Base-by-base conservation (phyloP, 2,797 vertebrate species). In the Poecilia velifera region DNA sequence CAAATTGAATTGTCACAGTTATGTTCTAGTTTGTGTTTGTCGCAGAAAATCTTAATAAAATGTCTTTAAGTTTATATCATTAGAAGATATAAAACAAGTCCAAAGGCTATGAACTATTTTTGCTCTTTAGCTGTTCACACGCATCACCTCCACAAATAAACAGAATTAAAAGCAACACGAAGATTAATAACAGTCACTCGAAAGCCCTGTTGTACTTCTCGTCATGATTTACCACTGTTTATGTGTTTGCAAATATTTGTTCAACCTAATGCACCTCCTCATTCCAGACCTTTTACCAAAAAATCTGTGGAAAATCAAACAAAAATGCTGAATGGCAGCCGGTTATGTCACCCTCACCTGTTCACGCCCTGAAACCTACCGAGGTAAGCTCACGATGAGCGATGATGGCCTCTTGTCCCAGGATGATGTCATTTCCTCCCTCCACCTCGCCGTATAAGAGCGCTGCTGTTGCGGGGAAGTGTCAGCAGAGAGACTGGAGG, bases 381-480 rank as follows among this genome's bases (percentile, higher is more conserved):
- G 16, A 20, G 31, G 31, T 28, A 70, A 72, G 75, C 18, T 0
- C 39, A n/a, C 73, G 85, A 92, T 84, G 85, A 86, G 64, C 47
- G 20, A 0, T 0, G 53, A 62, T 28, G 3, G 41, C 68, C 0
- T 22, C 82, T 57, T 22, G 14, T 34, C 51, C 47, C 41, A 25
- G 34, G 81, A 74, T 96, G 94, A 96, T 82, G 95, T 96, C 94
- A 96, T 84, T 93, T 95, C 95, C 93, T 77, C 28, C 47, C 79
- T n/a, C 43, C 77, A 62, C 3, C 16, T 43, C 74, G 9, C n/a
- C 8, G 72, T 91, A 94, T n/a, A 55, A 92, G 80, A 83, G 31
- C 25, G 72, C 5, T 16, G 73, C 83, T 6, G 87, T 76, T 76
- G 88, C 88, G 59, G 76, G 0, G 82, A 82, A 39, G 72, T 51